Conservation (phyloP, 2,797 vertebrate species). For the Enteromius radiatus region DNA sequence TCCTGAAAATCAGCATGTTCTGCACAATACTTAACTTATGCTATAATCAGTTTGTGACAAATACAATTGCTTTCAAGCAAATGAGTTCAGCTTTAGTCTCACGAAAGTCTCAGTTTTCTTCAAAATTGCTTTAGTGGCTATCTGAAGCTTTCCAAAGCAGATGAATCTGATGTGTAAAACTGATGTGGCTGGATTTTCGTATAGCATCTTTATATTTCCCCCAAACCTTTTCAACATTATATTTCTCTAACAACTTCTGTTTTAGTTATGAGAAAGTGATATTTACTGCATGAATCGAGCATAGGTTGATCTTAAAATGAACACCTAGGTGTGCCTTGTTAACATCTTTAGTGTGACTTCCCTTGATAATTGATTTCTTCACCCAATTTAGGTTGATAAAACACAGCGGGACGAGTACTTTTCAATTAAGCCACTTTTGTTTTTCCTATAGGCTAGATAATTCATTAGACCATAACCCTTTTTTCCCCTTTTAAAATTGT, state of each 20-base stretch:
- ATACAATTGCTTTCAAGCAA: not conserved
- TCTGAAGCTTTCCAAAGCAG: not conserved
- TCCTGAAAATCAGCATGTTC: not conserved
- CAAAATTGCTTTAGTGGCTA: not conserved
- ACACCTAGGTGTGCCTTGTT: conserved; percentile 38
- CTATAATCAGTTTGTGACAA: not conserved
- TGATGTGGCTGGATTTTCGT: not conserved
- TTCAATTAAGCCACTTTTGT: conserved; percentile 30
- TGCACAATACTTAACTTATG: not conserved
- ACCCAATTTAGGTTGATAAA: conserved; percentile 28
- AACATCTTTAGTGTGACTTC: conserved; percentile 43
- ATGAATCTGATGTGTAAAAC: not conserved
- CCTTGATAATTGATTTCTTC: conserved; percentile 38
- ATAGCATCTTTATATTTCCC: not conserved
- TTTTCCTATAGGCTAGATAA: not conserved
- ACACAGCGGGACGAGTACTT: conserved; percentile 8
- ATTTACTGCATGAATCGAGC: conserved; percentile 3
- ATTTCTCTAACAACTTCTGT: not conserved
- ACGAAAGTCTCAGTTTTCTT: not conserved
- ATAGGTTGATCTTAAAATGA: conserved; percentile 13
- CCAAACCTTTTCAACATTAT: not conserved
- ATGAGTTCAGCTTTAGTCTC: not conserved
- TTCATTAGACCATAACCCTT: not conserved
- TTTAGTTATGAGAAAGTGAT: not conserved
- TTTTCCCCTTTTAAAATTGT: not conserved